phyloP scores from a whole-genome alignment of 2,113 vertebrate species.

The Kryptolebias marmoratus region DNA sequence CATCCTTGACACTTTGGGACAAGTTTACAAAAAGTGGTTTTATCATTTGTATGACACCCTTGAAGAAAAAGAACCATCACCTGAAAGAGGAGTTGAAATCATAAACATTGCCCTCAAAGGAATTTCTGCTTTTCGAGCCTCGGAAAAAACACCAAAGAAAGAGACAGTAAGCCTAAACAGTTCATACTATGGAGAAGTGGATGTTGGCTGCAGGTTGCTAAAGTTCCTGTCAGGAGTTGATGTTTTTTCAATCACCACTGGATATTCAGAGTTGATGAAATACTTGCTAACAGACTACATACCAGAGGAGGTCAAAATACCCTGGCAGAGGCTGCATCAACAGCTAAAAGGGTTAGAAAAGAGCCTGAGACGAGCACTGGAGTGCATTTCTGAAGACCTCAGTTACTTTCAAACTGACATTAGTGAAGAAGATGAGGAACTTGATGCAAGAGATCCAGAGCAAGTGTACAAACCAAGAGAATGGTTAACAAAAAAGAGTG shows the following conservation, averaged over 20 bases:
- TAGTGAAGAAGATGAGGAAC: conserved; percentile 53
- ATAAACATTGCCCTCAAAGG: conserved; percentile 74
- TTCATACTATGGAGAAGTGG: conserved; percentile 78
- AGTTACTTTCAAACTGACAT: conserved; percentile 81
- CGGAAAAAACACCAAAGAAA: conserved; percentile 67
- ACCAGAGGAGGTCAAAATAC: conserved; percentile 61
- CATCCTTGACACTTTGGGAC: conserved; percentile 79
- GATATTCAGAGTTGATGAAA: conserved; percentile 59
- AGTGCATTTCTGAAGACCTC: conserved; percentile 79
- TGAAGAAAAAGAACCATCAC: conserved; percentile 6
- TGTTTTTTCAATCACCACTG: conserved; percentile 51
- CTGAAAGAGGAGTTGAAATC: conserved; percentile 40
- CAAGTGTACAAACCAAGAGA: conserved; percentile 66
- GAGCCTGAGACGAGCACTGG: conserved; percentile 73
- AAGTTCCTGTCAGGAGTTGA: conserved; percentile 65
- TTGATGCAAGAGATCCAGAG: conserved; percentile 57
- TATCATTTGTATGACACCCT: conserved; percentile 57
- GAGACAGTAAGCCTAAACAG: conserved; percentile 65
- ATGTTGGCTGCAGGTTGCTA: conserved; percentile 78
- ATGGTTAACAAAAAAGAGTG: conserved; percentile 70
- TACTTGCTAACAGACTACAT: conserved; percentile 78
- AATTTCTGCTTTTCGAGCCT: conserved; percentile 73
- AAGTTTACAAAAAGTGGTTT: conserved; percentile 78
- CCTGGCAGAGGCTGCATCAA: conserved; percentile 72
- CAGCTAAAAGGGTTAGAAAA: conserved; percentile 67